phyloP scores from a whole-genome alignment of 1,140 invertebrate species.

The Drosophila seguyi region DNA sequence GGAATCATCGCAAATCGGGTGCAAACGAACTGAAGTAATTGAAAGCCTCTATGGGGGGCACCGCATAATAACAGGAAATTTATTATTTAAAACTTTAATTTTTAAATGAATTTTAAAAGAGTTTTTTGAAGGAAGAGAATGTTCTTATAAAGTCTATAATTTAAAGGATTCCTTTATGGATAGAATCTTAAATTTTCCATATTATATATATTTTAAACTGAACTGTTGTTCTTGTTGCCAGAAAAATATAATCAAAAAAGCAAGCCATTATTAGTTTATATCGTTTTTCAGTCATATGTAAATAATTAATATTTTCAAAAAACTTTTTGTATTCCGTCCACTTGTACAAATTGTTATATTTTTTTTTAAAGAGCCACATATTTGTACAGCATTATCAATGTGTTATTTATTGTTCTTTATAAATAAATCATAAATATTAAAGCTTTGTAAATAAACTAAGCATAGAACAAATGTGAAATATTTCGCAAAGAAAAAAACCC shows the following conservation, averaged over 20 bases:
- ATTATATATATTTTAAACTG: too few relatives aligned
- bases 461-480: neutral
- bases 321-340: neutral
- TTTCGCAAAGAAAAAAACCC: neutral
- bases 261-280: neutral
- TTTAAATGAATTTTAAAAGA: neutral
- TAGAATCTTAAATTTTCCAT: too few relatives aligned
- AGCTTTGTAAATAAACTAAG: too few relatives aligned
- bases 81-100: neutral
- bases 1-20: slow-evolving; percentile 43
- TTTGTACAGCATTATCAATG: neutral
- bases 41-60: neutral
- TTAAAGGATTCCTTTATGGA: neutral
- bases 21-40: slow-evolving; percentile 29
- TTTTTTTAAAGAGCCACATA: neutral
- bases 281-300: neutral
- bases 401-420: neutral
- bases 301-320: too few relatives aligned
- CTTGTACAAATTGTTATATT: neutral
- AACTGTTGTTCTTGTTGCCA: too few relatives aligned
- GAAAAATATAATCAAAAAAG: neutral
- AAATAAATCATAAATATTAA: neutral
- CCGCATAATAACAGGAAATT: neutral
- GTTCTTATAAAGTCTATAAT: neutral
- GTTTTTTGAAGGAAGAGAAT: neutral